Base-by-base conservation (phyloP, 1,140 invertebrate species). In the Pomacea maculata region DNA sequence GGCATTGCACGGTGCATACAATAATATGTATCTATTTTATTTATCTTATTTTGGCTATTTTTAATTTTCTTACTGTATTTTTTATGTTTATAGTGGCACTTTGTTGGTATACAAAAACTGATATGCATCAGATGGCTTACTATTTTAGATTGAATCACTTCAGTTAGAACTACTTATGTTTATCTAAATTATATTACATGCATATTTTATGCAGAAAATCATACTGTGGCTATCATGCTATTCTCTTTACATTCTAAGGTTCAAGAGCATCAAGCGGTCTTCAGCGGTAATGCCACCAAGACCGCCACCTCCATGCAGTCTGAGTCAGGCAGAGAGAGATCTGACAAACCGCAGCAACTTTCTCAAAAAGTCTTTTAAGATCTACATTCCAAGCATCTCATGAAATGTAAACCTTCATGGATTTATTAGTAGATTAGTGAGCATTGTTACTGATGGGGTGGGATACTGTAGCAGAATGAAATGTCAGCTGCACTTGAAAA, bases 301-400 rank as follows among this genome's bases (percentile, higher is more conserved):
- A 63, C 82, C 82, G 17, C 81, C 81, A 29, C 82, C 82, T 17
- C 85, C 85, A n/a, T 71, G 81, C 29, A 75, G 75, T 21, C 72
- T 86, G 52, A 61, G 82, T 57, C 80, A 81, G 61, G 61, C 78
- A 15, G 82, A 85, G 57, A 80, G 78, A 75, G 83, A 83, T 54
- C 73, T 85, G 29, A 83, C 77, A 52, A 80, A 82, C 55, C 82
- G 83, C 1, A 81, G 74, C 29, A 86, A 86, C 70, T 86, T 86
- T 61, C 78, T 86, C 12, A 86, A 86, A 67, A 83, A 83, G 78
- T 80, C 82, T 34, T 83, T 81, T 72, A 81, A 82, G 57, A 80
- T 86, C 12, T 86, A 86, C 64, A 71, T 85, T 21, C 81, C 83
- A 0, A 45, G 55, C 57, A n/a, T 70, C 14, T 25, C 21, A 17